Evolutionary conservation across 35 echinoderm and acorn worm species (phyloP).

Genomic region (Heliocidaris erythrogramma): DNA sequence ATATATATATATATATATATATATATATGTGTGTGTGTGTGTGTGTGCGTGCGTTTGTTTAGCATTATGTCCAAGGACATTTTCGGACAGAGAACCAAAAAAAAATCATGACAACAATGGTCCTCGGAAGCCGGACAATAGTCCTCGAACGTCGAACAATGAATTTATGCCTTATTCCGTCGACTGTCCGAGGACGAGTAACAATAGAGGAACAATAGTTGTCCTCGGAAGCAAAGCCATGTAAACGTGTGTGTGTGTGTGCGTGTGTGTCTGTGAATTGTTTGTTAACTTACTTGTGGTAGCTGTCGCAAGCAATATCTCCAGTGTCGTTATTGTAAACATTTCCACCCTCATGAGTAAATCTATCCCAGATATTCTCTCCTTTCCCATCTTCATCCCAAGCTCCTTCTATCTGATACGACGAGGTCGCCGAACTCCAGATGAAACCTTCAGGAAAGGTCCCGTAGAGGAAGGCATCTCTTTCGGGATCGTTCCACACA

Average conservation of each 20-base stretch:
- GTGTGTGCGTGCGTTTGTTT: background rate
- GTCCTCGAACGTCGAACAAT: too few relatives aligned
- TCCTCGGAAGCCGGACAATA: too few relatives aligned
- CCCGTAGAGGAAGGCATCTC: constrained; percentile 69
- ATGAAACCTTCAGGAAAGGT: constrained; percentile 75
- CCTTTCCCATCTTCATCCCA: constrained; percentile 80
- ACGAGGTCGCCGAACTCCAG: constrained; percentile 81
- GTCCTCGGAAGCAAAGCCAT: too few relatives aligned
- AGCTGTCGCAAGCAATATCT: constrained; percentile 78
- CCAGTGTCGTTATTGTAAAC: constrained; percentile 72
- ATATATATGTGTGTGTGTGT: background rate
- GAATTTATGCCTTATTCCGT: too few relatives aligned
- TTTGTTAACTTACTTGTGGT: constrained; percentile 55
- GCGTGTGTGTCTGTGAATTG: too few relatives aligned
- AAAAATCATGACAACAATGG: too few relatives aligned
- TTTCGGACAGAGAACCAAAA: too few relatives aligned
- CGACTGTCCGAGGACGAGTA: too few relatives aligned
- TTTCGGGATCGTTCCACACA: constrained; percentile 78
- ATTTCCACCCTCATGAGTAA: constrained; percentile 61
- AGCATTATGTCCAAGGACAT: too few relatives aligned
- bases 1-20: constrained; percentile 41
- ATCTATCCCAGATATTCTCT: constrained; percentile 83
- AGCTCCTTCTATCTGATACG: constrained; percentile 90
- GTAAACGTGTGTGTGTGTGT: too few relatives aligned
- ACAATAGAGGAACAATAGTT: too few relatives aligned